These are phyloP conservation scores for Hylyphantes graminicola DNA, from an alignment of 1,140 invertebrate species.

Conservation along the genomic window DNA sequence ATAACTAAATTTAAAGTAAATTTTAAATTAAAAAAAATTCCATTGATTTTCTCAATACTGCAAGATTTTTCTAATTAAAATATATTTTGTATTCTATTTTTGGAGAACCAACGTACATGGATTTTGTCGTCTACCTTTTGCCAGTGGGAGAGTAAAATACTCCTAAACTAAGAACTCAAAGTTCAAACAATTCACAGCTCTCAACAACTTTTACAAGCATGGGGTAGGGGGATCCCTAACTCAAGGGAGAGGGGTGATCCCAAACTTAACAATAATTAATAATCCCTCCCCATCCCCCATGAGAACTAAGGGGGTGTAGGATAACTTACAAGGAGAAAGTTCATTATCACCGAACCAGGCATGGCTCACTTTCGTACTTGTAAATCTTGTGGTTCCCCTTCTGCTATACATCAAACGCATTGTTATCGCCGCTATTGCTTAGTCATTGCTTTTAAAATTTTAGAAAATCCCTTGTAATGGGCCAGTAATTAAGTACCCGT, in stretches of 20 bases:
- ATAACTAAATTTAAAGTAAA: too few relatives aligned
- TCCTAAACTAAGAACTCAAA: neutral
- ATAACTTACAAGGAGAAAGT: conserved; percentile 30
- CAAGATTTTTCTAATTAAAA: too few relatives aligned
- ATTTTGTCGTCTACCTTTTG: too few relatives aligned
- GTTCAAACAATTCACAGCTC: conserved; percentile 32
- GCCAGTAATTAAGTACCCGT: conserved; percentile 53
- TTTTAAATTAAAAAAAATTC: too few relatives aligned
- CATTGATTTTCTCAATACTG: too few relatives aligned
- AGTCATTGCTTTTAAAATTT: too few relatives aligned
- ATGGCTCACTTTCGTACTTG: conserved; percentile 1
- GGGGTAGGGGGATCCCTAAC: neutral
- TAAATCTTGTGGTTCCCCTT: conserved; percentile 50
- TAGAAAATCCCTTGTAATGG: neutral
- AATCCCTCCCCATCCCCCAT: conserved; percentile 11
- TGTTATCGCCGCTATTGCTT: conserved; percentile 12
- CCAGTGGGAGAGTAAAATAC: too few relatives aligned
- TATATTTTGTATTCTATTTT: too few relatives aligned
- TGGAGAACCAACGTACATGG: too few relatives aligned
- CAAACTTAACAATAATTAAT: conserved; percentile 24
- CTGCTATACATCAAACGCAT: conserved; percentile 52
- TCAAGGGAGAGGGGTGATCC: neutral
- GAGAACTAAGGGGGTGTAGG: neutral
- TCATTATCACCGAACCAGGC: conserved; percentile 34
- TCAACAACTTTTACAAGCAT: conserved; percentile 31